Percentiles rank a stretch among this genome's conserved stretches.
Conservation (phyloP, 2,888 invertebrate species). For the Zygaena filipendulae region DNA sequence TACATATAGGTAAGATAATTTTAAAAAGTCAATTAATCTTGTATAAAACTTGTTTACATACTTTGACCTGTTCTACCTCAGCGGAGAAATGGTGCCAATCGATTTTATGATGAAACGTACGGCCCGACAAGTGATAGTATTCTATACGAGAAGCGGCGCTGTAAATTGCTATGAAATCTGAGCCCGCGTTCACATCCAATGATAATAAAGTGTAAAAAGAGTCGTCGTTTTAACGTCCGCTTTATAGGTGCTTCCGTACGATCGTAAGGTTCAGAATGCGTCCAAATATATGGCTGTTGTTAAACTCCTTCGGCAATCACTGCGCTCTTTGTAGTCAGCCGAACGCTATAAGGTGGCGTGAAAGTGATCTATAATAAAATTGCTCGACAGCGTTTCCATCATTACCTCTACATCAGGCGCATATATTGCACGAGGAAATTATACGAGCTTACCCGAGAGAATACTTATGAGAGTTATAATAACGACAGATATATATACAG, state of each 20-base stretch:
- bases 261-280: conserved; percentile 51
- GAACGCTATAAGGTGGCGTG: conserved; percentile 21
- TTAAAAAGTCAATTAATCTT: no score
- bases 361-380: conserved; percentile 25
- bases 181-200: conserved; percentile 64
- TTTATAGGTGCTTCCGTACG: conserved; percentile 60
- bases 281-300: conserved; percentile 45
- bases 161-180: conserved; percentile 62
- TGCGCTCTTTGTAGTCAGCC: conserved; percentile 30
- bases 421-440: no score
- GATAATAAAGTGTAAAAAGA: conserved; percentile 69
- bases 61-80: no score
- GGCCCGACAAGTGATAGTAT: conserved; percentile 43
- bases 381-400: conserved; percentile 20
- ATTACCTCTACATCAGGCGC: conserved; percentile 10
- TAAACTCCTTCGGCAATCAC: conserved; percentile 43
- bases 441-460: no score
- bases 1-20: conserved; percentile 13
- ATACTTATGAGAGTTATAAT: no score
- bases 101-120: conserved; percentile 58
- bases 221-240: conserved; percentile 63
- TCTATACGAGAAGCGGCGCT: conserved; percentile 38
- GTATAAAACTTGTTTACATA: no score
- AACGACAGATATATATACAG: no score
- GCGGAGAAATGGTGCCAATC: no score